Conservation (phyloP, 2,888 invertebrate genomes). For the Drosophila atripex region DNA sequence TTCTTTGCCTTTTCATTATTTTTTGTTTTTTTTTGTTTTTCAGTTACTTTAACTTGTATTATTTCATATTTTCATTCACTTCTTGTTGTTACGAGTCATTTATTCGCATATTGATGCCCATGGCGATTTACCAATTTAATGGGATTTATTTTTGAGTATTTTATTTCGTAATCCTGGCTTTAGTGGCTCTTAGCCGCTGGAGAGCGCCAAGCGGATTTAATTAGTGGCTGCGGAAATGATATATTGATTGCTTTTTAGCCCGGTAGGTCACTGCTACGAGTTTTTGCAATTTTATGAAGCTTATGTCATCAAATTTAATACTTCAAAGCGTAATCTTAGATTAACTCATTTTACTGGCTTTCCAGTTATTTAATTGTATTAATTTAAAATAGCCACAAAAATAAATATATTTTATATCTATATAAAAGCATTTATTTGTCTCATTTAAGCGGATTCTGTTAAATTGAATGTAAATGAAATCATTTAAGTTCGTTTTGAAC, state of each 20-base stretch:
- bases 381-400: not conserved
- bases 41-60: conserved; percentile 36
- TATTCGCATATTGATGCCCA: conserved; percentile 37
- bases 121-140: conserved; percentile 36
- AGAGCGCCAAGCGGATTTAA: conserved; percentile 50
- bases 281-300: not conserved
- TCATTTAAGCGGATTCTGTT: conserved; percentile 31
- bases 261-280: conserved; percentile 3
- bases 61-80: conserved; percentile 15
- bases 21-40: conserved; percentile 1
- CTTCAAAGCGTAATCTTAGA: not conserved
- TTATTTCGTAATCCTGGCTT: conserved; percentile 4
- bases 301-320: not conserved
- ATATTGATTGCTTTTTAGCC: conserved; percentile 57
- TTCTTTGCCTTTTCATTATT: conserved; percentile 1
- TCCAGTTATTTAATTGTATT: not conserved
- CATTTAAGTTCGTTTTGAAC: conserved; percentile 46
- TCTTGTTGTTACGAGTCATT: conserved; percentile 22
- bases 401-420: not conserved
- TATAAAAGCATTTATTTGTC: not conserved
- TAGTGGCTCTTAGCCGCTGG: conserved; percentile 18
- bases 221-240: conserved; percentile 60
- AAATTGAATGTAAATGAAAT: conserved; percentile 71
- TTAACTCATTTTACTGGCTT: not conserved
- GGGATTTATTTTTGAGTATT: conserved; percentile 20